Base-by-base conservation (phyloP, 2,888 invertebrate genomes). In the Euplexia lucipara region DNA sequence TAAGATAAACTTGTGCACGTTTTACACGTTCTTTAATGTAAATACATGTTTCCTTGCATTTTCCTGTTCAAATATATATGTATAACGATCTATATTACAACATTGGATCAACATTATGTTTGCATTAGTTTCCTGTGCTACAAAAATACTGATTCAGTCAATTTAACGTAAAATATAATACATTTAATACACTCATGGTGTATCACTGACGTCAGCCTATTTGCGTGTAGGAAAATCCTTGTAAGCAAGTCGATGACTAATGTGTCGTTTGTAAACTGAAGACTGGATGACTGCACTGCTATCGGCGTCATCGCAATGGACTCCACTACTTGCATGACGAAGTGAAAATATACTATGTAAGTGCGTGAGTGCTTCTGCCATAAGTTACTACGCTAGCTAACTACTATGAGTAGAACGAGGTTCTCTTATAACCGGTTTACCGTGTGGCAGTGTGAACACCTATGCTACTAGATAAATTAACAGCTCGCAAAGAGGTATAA, bases 91-190 rank as follows among this genome's bases (percentile, higher is more conserved):
- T 72, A 53, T 51, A 44, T 54, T 49, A 51, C 41, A 61, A 60
- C 57, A 65, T 47, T 37, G 51, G 58, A 42, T 39, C 20, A 44
- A 59, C 51, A 62, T 42, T 70, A 52, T 64, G 18, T 75, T 74
- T 60, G 70, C 62, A 51, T 61, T 64, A 56, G 54, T 70, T 74
- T 63, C 78, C 67, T 77, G 70, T 63, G 48, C 48, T 60, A 64
- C 60, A 69, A 77, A 78, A 80, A 80, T 79, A 79, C 81, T 80
- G 80, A 79, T 79, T 75, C 69, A 74, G 78, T 70, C 60, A 67
- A 69, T 68, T 73, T 70, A 62, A 67, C 47, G 70, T 66, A 60
- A 78, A 53, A 67, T 61, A 70, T 59, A 67, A 61, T 68, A 79
- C 61, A 70, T 66, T 59, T 68, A 63, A 58, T 72, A 69, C 63